These are phyloP conservation scores for Neogobius melanostomus DNA, from an alignment of 2,113 vertebrate genomes.

Conservation along the genomic window DNA sequence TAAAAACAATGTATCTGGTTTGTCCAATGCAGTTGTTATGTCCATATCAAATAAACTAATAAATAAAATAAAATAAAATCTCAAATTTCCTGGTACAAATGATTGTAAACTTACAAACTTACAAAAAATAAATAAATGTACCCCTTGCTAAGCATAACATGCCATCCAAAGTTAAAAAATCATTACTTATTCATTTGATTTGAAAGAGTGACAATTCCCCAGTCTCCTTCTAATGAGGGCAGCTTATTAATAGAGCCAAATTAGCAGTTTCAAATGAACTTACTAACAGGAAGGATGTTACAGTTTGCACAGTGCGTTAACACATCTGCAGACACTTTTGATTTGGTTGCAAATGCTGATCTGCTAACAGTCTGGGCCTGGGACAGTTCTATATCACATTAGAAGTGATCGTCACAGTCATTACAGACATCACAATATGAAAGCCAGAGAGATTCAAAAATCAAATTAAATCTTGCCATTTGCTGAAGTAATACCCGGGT, in stretches of 20 bases:
- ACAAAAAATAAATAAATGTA: conserved; percentile 17
- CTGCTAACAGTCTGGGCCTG: conserved; percentile 15
- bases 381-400: neutral
- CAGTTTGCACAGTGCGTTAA: conserved; percentile 57
- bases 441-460: too few species aligned
- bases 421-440: too few species aligned
- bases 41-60: too few species aligned
- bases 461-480: neutral
- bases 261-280: conserved; percentile 26
- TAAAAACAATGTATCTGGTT: too few species aligned
- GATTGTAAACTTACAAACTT: neutral
- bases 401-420: too few species aligned
- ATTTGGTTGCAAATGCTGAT: conserved; percentile 22
- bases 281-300: conserved; percentile 53
- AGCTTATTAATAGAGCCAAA: conserved; percentile 48
- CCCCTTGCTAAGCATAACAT: conserved; percentile 32
- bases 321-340: conserved; percentile 54
- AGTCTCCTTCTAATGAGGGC: conserved; percentile 19
- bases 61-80: too few species aligned
- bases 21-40: too few species aligned
- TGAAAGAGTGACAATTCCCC: conserved; percentile 48
- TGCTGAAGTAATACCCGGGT: neutral
- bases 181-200: conserved; percentile 43
- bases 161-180: conserved; percentile 16
- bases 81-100: neutral